These are phyloP conservation scores for Copidosoma aretas DNA, from an alignment of 2,888 invertebrate species.

Conservation along the genomic window DNA sequence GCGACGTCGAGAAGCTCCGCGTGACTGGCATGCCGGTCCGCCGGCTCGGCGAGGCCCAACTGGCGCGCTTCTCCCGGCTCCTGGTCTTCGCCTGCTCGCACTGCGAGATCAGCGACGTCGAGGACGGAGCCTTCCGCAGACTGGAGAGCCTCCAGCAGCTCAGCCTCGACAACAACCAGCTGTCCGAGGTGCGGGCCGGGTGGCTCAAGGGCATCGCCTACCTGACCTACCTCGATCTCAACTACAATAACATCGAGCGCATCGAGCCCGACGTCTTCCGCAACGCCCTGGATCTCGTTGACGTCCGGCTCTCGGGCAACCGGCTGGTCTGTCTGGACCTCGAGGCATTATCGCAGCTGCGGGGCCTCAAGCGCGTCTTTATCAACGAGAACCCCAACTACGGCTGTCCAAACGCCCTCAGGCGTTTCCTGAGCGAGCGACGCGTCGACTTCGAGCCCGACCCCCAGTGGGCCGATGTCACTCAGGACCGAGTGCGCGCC, in stretches of 20 bases:
- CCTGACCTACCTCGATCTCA: slow-evolving; percentile 56
- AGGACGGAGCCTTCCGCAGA: slow-evolving; percentile 50
- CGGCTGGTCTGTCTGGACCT: slow-evolving; percentile 54
- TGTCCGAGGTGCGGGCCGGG: slow-evolving; percentile 47
- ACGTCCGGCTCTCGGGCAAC: slow-evolving; percentile 57
- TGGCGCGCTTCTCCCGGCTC: slow-evolving; percentile 31
- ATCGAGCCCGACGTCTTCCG: slow-evolving; percentile 54
- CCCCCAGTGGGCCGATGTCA: slow-evolving; percentile 48
- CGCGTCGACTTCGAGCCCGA: slow-evolving; percentile 51
- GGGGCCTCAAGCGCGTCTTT: slow-evolving; percentile 50
- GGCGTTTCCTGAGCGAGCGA: slow-evolving; percentile 46
- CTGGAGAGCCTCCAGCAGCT: slow-evolving; percentile 55
- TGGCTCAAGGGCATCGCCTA: slow-evolving; percentile 53
- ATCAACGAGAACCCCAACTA: slow-evolving; percentile 54
- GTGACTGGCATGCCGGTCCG: slow-evolving; percentile 52
- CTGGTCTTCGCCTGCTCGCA: slow-evolving; percentile 54
- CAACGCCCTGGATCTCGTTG: slow-evolving; percentile 51
- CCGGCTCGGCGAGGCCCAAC: slow-evolving; percentile 47
- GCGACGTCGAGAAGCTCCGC: slow-evolving; percentile 49
- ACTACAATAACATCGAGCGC: slow-evolving; percentile 52
- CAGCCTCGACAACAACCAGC: slow-evolving; percentile 52
- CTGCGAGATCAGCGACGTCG: slow-evolving; percentile 54
- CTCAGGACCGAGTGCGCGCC: slow-evolving; percentile 42
- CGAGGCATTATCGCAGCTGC: slow-evolving; percentile 47
- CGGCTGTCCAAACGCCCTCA: slow-evolving; percentile 53